Base-by-base conservation (phyloP, 2,888 invertebrate genomes). In the Ommatoiulus sabulosus region DNA sequence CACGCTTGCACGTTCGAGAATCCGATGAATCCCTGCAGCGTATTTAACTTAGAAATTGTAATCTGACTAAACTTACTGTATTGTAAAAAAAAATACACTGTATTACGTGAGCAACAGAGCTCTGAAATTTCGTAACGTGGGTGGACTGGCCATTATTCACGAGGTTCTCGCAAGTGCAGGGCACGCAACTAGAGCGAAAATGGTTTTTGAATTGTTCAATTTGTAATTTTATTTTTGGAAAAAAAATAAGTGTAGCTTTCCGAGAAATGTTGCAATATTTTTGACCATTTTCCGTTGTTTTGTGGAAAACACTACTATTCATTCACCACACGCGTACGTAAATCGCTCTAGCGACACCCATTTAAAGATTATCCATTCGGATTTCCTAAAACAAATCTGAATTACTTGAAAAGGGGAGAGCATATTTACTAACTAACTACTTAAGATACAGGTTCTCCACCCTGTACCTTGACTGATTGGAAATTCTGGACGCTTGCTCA, bases 111-210 rank as follows among this genome's bases (percentile, higher is more conserved):
- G 57, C n/a, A 15, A 17, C 5, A 2, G 57, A n/a, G n/a, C 7
- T n/a, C 15, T 63, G 3, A n/a, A 63, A 63, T n/a, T 63, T 46
- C n/a, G 57, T n/a, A n/a, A n/a, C 17, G 57, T 10, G 6, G 57
- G 57, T 63, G 57, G 17, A 63, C 57, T 63, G 52, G 57, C n/a
- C n/a, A 6, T 63, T 63, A 63, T n/a, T 63, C 57, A 63, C n/a
- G 57, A 63, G 57, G 15, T 52, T 52, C 52, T 52, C 52, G 52
- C 5, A 46, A 46, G 46, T 46, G 46, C 6, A 46, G 6, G 46
- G 46, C 10, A 63, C n/a, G 57, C 57, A 6, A 63, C n/a, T 63
- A n/a, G 5, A 6, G 57, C 15, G 6, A 57, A 15, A 57, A 57
- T 10, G 12, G 52, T 57, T 63, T n/a, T 2, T n/a, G 57, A n/a